Percentiles rank a stretch among this genome's conserved stretches.
phyloP scores from a whole-genome alignment of 2,797 vertebrate genomes.

The Carcharodon carcharias region DNA sequence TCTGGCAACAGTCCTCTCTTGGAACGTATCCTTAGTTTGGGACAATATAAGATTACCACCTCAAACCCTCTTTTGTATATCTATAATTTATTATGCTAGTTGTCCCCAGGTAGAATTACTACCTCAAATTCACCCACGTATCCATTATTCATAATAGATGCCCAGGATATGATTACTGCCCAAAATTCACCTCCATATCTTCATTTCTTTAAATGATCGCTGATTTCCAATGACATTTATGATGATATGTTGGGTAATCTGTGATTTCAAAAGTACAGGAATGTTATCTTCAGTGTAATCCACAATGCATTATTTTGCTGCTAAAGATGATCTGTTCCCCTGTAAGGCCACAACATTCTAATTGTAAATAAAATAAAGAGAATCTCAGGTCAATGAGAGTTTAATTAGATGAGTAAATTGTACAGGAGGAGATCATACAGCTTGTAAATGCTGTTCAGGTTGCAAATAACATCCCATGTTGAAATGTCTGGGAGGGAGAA shows the following conservation, averaged over 20 bases:
- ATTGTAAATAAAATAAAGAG: background rate
- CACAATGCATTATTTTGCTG: background rate
- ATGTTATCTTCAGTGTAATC: no score
- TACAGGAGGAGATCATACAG: background rate
- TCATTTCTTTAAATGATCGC: background rate
- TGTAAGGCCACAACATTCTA: background rate
- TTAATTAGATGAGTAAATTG: slow-evolving; percentile 5
- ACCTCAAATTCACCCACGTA: background rate
- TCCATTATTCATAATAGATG: background rate
- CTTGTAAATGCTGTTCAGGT: background rate
- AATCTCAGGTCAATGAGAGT: background rate
- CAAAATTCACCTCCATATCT: background rate
- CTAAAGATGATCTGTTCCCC: background rate
- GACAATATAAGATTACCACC: background rate
- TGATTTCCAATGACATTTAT: background rate
- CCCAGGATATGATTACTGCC: background rate
- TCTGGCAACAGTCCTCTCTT: background rate
- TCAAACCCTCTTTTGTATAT: background rate
- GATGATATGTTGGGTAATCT: background rate
- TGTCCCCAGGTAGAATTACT: background rate
- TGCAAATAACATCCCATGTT: background rate
- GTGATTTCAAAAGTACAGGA: background rate
- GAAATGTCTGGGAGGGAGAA: background rate
- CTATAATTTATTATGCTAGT: background rate
- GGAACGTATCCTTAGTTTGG: background rate